phyloP scores from a whole-genome alignment of 2,888 invertebrate genomes.

The Vanessa cardui region DNA sequence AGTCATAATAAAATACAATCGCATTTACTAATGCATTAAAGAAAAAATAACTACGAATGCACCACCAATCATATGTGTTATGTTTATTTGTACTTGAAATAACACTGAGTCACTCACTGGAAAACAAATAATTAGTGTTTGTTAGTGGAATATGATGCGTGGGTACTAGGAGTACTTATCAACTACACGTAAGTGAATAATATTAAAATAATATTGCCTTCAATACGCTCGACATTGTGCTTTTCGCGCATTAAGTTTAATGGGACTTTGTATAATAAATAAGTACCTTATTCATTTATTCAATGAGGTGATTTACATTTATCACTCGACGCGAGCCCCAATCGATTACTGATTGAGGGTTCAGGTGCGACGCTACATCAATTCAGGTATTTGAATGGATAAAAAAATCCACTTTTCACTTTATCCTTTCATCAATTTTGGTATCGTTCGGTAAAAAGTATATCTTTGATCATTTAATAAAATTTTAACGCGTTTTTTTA shows the following conservation, averaged over 20 bases:
- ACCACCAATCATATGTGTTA: too few relatives aligned
- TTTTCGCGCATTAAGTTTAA: constrained; percentile 64
- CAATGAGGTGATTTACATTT: constrained; percentile 75
- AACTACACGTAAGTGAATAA: too few relatives aligned
- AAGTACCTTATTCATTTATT: constrained; percentile 46
- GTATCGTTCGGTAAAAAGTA: background rate
- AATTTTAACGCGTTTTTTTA: too few relatives aligned
- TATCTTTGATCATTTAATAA: background rate
- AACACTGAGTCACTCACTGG: too few relatives aligned
- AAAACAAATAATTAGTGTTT: too few relatives aligned
- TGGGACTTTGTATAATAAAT: constrained; percentile 53
- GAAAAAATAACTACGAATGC: too few relatives aligned
- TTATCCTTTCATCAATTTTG: constrained; percentile 10
- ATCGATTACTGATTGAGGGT: constrained; percentile 36
- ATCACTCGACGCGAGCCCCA: constrained; percentile 49
- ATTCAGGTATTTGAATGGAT: constrained; percentile 26
- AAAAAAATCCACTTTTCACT: constrained; percentile 16
- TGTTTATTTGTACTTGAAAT: too few relatives aligned
- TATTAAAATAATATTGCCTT: too few relatives aligned
- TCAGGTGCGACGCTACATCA: constrained; percentile 30
- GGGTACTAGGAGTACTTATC: too few relatives aligned
- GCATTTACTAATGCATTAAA: too few relatives aligned
- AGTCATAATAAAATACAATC: too few relatives aligned
- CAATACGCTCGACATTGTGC: constrained; percentile 28
- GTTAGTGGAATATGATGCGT: too few relatives aligned